Evolutionary conservation across 2,113 vertebrate genomes (phyloP), one percentile per base, ranked within the genome.

Genomic region (Lasiurus cinereus): DNA sequence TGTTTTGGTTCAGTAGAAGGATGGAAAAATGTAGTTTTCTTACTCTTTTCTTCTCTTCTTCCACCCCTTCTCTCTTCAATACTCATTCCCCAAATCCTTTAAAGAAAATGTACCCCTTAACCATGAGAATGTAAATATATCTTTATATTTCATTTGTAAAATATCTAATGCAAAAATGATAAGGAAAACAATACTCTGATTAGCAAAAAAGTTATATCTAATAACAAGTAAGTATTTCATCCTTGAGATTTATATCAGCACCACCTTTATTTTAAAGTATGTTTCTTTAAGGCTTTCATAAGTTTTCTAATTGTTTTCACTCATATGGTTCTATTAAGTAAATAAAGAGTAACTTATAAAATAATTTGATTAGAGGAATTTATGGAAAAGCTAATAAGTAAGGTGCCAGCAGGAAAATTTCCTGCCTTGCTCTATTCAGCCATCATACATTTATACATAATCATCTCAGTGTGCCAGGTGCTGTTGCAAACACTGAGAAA

Each of bases 141-240:
- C 56, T 83, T 95, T 83, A 19, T 54, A 59, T 94, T 95, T 88
- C 13, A n/a, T 69, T 70, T 83, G 4, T 67, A 54, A 52, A 84
- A 83, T 43, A 16, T 22, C 22, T 79, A n/a, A 50, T 66, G 13
- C 15, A 50, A 72, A 78, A 83, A 85, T 93, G 43, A 59, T 31
- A 52, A 91, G 27, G 46, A 21, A 78, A 86, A 73, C 18, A 80
- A 5, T 67, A 85, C 6, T 88, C 48, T 67, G n/a, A 16, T 74
- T 33, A 59, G 24, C 33, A 56, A 82, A 90, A 90, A 31, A 3
- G 8, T 66, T 74, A 33, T 72, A 43, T 79, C 36, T 27, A 50
- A 3, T 69, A 79, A 48, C 5, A n/a, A 56, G 48, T 72, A 78
- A 78, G 24, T 48, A 31, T 88, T 95, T 69, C 82, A 8, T 82